Base-by-base conservation (phyloP, 2,113 vertebrate species). In the Coturnix japonica region DNA sequence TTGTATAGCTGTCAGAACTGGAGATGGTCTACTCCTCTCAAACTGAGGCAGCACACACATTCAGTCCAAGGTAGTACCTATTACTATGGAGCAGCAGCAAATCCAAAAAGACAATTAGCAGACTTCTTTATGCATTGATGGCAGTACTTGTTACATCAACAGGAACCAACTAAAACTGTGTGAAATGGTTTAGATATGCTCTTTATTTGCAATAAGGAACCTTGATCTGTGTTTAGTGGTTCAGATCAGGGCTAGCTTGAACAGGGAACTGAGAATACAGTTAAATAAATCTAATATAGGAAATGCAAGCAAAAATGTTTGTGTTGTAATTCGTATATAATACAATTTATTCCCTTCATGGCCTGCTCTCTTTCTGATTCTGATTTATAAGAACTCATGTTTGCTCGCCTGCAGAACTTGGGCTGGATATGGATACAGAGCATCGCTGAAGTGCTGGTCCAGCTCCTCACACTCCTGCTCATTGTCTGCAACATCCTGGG, bases 401-500 rank as follows among this genome's bases (percentile, higher is more conserved):
- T 57, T 67, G 18, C 39, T 71, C 18, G 39, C 70, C 31, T n/a
- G 26, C 31, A 56, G 59, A 72, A 13, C 26, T 9, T 20, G 35
- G 28, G 20, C 41, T 82, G 35, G 23, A 39, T 49, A 41, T 44
- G 35, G 46, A 56, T 0, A 2, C 51, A 51, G 41, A 81, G 47
- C 41, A 46, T 51, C 1, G 0, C 41, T 69, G 60, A 41, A 73
- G 56, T 37, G 41, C 22, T 44, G 17, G 46, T 31, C 41, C 21
- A 5, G 28, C 46, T 84, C 51, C 59, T 80, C 63, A 59, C 53
- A 13, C 20, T 72, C 35, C 23, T 0, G 0, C 51, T 63, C 1
- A 0, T 10, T 0, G 0, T 54, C 31, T 44, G 53, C 31, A 53
- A 17, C 1, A 0, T 39, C 66, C 47, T 3, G 5, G 35, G 1